Evolutionary conservation across 2,797 vertebrate genomes (phyloP).

Genomic region (Enteromius treurensis): DNA sequence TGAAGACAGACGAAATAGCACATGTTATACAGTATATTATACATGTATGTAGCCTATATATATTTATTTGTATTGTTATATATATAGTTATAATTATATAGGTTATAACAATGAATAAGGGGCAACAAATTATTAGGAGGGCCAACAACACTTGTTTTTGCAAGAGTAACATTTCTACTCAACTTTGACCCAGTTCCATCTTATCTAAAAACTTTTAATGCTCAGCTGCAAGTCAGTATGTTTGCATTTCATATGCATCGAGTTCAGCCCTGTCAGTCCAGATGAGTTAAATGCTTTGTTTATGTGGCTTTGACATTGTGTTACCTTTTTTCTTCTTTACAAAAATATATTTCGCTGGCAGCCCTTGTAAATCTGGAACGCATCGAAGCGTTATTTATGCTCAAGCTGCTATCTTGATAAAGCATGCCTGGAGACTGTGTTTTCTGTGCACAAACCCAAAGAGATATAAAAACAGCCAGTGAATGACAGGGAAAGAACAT

Average conservation of each 20-base stretch:
- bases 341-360: constrained; percentile 60
- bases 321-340: constrained; percentile 57
- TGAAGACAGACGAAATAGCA: not conserved
- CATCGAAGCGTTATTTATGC: constrained; percentile 78
- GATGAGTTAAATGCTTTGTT: constrained; percentile 64
- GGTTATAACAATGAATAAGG: not conserved
- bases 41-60: not conserved
- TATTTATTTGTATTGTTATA: not conserved
- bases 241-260: constrained; percentile 46
- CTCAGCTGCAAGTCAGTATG: constrained; percentile 44
- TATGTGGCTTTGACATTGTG: constrained; percentile 65
- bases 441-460: constrained; percentile 69
- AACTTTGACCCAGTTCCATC: constrained; percentile 45
- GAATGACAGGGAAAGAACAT: constrained; percentile 70
- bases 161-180: constrained; percentile 26
- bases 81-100: not conserved
- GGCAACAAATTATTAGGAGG: not conserved
- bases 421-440: constrained; percentile 61
- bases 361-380: constrained; percentile 66
- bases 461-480: constrained; percentile 72
- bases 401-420: constrained; percentile 73
- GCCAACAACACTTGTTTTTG: constrained; percentile 6
- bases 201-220: constrained; percentile 47
- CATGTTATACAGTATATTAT: not conserved
- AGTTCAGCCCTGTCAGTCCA: constrained; percentile 26